Percentiles rank a stretch among this genome's conserved stretches.
Evolutionary conservation across 2,797 vertebrate species (phyloP).

Genomic region (Helicolenus hilgendorfi): DNA sequence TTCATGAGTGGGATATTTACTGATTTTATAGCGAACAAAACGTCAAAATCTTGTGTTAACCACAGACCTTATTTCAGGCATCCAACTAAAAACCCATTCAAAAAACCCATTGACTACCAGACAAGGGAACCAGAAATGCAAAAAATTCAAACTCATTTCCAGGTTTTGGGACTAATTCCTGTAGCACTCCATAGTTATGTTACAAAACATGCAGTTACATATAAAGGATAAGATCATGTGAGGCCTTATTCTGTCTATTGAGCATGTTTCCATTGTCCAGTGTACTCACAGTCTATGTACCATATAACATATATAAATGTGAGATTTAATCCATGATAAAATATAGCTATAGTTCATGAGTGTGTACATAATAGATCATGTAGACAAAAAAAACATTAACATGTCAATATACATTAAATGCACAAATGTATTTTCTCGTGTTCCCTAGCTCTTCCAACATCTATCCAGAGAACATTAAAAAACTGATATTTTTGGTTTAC

Average conservation of each 20-base stretch:
- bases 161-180: too few species aligned
- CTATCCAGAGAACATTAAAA: conserved; percentile 47
- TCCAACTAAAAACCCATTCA: too few species aligned
- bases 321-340: conserved; percentile 58
- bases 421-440: conserved; percentile 39
- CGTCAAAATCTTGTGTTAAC: too few species aligned
- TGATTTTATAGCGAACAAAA: too few species aligned
- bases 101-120: too few species aligned
- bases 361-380: conserved; percentile 59
- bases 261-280: conserved; percentile 78
- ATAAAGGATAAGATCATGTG: conserved; percentile 2
- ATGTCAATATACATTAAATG: conserved; percentile 57
- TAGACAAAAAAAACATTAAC: conserved; percentile 61
- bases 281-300: conserved; percentile 86
- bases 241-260: conserved; percentile 39
- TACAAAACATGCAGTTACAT: conserved; percentile 34
- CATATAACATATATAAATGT: conserved; percentile 71
- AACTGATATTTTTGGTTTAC: conserved; percentile 54
- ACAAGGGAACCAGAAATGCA: too few species aligned
- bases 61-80: too few species aligned
- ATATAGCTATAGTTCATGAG: conserved; percentile 45
- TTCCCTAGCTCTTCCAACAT: conserved; percentile 30
- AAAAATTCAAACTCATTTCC: rapidly evolving
- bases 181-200: conserved; percentile 4
- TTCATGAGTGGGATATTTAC: too few species aligned